Base-by-base conservation (phyloP, 2,113 vertebrate genomes). In the Microcebus lehilahytsara region DNA sequence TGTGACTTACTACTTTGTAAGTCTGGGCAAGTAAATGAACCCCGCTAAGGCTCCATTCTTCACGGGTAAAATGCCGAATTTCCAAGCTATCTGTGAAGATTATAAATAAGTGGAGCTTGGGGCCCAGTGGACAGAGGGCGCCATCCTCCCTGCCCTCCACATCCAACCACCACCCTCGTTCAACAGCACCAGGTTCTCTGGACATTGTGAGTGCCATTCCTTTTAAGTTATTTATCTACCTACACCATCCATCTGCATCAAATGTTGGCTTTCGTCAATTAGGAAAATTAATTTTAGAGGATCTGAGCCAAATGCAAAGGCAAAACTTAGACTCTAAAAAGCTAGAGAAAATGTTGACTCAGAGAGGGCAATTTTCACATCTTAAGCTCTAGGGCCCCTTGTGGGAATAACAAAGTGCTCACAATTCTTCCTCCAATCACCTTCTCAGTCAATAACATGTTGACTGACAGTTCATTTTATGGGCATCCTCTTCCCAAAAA, bases 241-340 rank as follows among this genome's bases (percentile, higher is more conserved):
- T 97, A 90, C 79, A 96, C 91, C 53, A 97, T 88, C 95, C 90
- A 89, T 94, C 96, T 46, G 37, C 97, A 87, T 92, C 67, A 97
- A 94, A 91, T 40, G 72, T 37, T 96, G 88, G 84, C 81, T 93
- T 93, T 98, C 96, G 86, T 97, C 94, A 96, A 16, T 95, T 96
- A 98, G 85, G 64, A 93, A 93, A 98, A 98, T 96, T 91, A 98
- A 94, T 98, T 97, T 96, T 92, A 96, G 85, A 89, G 89, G 27
- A 58, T 58, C 85, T 69, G 85, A 96, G 80, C 85, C 97, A 97
- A 95, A 90, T 93, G 91, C 67, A 97, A 79, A 93, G 62, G 80
- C 49, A n/a, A 89, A 93, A 77, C 13, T n/a, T 17, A 77, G 34
- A 92, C 51, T 66, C 23, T 58, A 89, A 46, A 85, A 89, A 75